Evolutionary conservation across 2,888 invertebrate species (phyloP).

Genomic region (Agapostemon virescens): DNA sequence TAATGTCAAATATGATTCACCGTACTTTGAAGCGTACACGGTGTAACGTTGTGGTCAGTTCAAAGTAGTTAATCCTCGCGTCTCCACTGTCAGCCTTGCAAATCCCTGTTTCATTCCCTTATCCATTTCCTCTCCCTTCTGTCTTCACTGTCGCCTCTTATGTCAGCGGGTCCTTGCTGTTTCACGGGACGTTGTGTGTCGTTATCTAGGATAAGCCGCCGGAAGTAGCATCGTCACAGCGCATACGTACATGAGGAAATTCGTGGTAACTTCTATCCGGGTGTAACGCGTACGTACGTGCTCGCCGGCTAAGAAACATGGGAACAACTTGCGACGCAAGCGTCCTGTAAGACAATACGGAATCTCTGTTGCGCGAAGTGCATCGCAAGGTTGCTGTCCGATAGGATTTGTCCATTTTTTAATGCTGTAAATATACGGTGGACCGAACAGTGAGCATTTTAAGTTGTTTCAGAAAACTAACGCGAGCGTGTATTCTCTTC

Average conservation of each 20-base stretch:
- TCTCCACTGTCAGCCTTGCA: neutral
- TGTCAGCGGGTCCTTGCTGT: neutral
- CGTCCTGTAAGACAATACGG: neutral
- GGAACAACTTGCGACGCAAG: constrained; percentile 17
- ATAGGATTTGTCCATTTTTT: neutral
- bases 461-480: too few relatives aligned
- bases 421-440: neutral
- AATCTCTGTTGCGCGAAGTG: constrained; percentile 28
- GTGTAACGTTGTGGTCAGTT: neutral
- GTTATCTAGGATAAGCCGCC: constrained; percentile 38
- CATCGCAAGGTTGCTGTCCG: neutral
- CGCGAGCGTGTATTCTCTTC: too few relatives aligned
- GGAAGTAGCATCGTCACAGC: constrained; percentile 47
- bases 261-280: constrained; percentile 48
- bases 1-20: neutral
- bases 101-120: neutral
- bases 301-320: constrained; percentile 37
- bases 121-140: neutral
- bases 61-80: constrained; percentile 1
- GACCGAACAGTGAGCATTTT: too few relatives aligned
- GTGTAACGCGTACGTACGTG: constrained; percentile 36
- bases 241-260: constrained; percentile 44
- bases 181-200: constrained; percentile 23
- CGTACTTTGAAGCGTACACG: neutral
- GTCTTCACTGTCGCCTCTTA: neutral